Conservation (phyloP, 2,888 invertebrate genomes). For the Macrosiphum euphorbiae region DNA sequence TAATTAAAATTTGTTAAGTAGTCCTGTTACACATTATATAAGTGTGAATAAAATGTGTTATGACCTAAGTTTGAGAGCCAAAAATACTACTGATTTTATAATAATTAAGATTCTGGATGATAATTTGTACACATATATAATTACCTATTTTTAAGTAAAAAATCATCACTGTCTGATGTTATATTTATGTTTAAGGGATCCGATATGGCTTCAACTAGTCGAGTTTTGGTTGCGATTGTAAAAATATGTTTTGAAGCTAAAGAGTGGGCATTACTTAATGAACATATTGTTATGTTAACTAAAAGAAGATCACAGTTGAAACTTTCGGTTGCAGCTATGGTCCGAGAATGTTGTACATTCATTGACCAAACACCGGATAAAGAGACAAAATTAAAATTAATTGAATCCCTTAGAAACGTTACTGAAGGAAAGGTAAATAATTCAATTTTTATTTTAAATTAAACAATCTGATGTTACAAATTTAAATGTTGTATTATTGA, state of each 20-base stretch:
- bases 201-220: slow-evolving; percentile 94
- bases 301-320: slow-evolving; percentile 97
- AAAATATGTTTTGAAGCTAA: slow-evolving; percentile 91
- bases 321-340: slow-evolving; percentile 96
- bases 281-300: slow-evolving; percentile 89
- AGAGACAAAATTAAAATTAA: slow-evolving; percentile 91
- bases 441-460: background rate
- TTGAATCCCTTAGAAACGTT: slow-evolving; percentile 93
- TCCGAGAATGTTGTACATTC: slow-evolving; percentile 94
- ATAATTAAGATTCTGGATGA: background rate
- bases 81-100: background rate
- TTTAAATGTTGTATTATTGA: background rate
- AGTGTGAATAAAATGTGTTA: background rate
- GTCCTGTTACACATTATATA: background rate
- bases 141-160: background rate
- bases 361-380: slow-evolving; percentile 93
- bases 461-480: background rate
- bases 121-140: background rate
- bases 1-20: too few species aligned
- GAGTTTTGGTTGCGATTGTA: slow-evolving; percentile 92
- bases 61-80: background rate
- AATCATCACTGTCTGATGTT: background rate
- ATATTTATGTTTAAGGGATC: slow-evolving; percentile 77
- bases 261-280: slow-evolving; percentile 94
- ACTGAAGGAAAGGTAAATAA: slow-evolving; percentile 90